These are phyloP conservation scores for Donacobius atricapilla DNA, from an alignment of 2,113 vertebrate genomes.

Conservation along the genomic window DNA sequence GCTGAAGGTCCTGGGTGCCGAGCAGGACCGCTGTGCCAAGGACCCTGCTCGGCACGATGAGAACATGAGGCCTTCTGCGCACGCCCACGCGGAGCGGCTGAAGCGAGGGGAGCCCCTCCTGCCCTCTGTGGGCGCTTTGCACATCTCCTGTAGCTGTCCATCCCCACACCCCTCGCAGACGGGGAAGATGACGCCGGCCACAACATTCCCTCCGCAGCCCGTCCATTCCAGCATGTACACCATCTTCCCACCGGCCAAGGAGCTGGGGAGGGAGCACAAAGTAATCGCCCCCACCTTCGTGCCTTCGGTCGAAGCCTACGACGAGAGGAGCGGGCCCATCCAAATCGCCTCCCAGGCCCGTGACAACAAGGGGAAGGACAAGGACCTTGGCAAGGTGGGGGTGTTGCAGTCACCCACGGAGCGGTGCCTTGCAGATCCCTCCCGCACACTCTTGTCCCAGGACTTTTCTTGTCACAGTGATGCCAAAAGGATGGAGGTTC, in stretches of 20 bases:
- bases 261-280: conserved; percentile 87
- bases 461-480: conserved; percentile 77
- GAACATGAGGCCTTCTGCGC: conserved; percentile 67
- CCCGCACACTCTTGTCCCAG: conserved; percentile 70
- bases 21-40: conserved; percentile 78
- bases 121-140: conserved; percentile 72
- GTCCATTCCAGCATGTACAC: conserved; percentile 77
- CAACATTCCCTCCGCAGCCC: conserved; percentile 73
- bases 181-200: conserved; percentile 58
- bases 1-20: conserved; percentile 72
- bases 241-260: conserved; percentile 78
- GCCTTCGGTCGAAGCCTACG: conserved; percentile 94
- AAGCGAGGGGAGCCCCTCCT: conserved; percentile 78
- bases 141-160: conserved; percentile 77
- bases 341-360: conserved; percentile 92
- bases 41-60: conserved; percentile 75
- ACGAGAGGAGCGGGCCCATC: conserved; percentile 88
- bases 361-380: conserved; percentile 81
- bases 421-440: conserved; percentile 67
- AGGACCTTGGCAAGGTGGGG: conserved; percentile 70
- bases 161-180: conserved; percentile 70
- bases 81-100: conserved; percentile 68
- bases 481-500: conserved; percentile 72
- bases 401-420: conserved; percentile 76
- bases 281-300: conserved; percentile 93